Evolutionary conservation across 2,888 invertebrate species (phyloP).

Genomic region (Orthosia cruda): DNA sequence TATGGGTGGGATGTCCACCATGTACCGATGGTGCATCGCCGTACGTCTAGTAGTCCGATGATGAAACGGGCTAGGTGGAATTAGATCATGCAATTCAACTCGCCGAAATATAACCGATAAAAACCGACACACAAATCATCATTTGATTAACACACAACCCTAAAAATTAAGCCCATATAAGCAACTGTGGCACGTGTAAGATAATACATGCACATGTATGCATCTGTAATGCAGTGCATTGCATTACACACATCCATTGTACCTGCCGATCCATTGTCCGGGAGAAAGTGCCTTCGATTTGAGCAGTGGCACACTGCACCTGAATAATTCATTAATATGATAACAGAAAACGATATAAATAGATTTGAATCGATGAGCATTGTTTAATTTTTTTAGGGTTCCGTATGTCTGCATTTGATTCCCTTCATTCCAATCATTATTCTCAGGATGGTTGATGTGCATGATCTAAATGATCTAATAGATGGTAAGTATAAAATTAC

Average conservation of each 20-base stretch:
- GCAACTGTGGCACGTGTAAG: slow-evolving; percentile 60
- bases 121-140: background rate
- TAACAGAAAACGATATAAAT: slow-evolving; percentile 68
- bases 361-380: slow-evolving; percentile 67
- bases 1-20: too few species aligned
- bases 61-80: too few species aligned
- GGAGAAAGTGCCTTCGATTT: slow-evolving; percentile 74
- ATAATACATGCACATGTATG: slow-evolving; percentile 68
- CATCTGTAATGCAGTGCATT: slow-evolving; percentile 69
- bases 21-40: too few species aligned
- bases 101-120: too few species aligned
- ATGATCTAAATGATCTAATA: background rate
- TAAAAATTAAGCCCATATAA: slow-evolving; percentile 44
- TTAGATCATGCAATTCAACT: too few species aligned
- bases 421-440: background rate
- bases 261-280: slow-evolving; percentile 79
- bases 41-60: too few species aligned
- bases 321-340: slow-evolving; percentile 72
- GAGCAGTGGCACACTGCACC: slow-evolving; percentile 64
- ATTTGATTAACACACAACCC: slow-evolving; percentile 44
- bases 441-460: too few species aligned
- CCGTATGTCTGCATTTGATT: background rate
- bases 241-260: slow-evolving; percentile 75
- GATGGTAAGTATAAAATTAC: background rate
- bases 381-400: slow-evolving; percentile 67